Evolutionary conservation across 2,888 invertebrate species (phyloP).

Genomic region (Rugalucina vietnamica): DNA sequence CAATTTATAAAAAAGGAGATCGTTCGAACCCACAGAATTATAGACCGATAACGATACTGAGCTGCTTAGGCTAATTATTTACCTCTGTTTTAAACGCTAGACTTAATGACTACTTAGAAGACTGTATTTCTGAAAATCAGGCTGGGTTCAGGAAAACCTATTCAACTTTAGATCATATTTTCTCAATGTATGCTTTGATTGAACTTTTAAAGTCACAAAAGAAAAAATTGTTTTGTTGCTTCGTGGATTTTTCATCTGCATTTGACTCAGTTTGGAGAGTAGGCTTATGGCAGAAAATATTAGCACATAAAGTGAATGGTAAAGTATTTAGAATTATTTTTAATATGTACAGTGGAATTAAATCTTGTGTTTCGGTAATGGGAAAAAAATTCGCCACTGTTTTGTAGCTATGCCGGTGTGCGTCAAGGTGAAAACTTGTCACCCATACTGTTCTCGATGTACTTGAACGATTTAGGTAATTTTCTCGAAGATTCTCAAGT

Average conservation of each 20-base stretch:
- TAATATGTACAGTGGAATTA: neutral
- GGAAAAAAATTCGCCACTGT: neutral
- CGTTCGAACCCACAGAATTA: neutral
- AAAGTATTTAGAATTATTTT: neutral
- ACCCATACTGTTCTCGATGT: neutral
- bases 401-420: neutral
- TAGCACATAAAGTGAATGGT: neutral
- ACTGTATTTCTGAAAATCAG: neutral
- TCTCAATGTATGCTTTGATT: neutral
- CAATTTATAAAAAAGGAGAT: constrained; percentile 8
- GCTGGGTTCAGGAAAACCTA: constrained; percentile 11
- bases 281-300: neutral
- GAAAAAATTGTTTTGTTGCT: neutral
- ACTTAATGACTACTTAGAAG: neutral
- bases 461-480: neutral
- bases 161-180: neutral
- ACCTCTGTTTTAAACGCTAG: constrained; percentile 5
- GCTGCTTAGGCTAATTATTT: constrained; percentile 11
- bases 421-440: neutral
- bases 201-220: neutral
- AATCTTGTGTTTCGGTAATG: neutral
- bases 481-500: too few relatives aligned
- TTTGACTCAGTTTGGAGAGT: neutral
- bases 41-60: constrained; percentile 10
- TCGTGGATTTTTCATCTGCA: neutral